Percentiles rank a stretch among this genome's conserved stretches.
Conservation (phyloP, 2,113 vertebrate genomes). For the Phylloscopus whistleri region DNA sequence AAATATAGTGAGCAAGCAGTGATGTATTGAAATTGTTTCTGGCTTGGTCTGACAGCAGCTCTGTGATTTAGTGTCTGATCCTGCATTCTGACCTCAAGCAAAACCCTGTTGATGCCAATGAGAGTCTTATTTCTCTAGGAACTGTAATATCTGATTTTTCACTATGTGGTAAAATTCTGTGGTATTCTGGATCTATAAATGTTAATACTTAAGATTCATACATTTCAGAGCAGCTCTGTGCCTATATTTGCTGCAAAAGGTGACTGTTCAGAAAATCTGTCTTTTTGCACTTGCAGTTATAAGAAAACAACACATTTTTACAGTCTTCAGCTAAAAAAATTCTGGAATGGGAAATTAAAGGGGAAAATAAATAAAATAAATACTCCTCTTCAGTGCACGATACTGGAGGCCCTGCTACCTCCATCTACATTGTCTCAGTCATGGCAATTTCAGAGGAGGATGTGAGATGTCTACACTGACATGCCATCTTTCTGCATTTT, state of each 20-base stretch:
- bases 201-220: neutral
- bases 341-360: neutral
- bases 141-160: neutral
- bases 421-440: neutral
- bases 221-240: neutral
- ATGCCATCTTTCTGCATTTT: neutral
- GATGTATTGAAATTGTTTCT: neutral
- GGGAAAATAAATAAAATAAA: neutral
- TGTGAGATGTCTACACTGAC: neutral
- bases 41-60: neutral
- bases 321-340: neutral
- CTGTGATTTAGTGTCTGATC: neutral
- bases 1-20: neutral
- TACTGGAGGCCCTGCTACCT: neutral
- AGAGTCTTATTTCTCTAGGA: neutral
- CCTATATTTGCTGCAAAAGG: neutral
- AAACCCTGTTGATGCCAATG: neutral
- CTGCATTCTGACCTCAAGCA: neutral
- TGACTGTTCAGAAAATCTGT: neutral
- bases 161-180: neutral
- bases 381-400: neutral
- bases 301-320: neutral
- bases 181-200: neutral
- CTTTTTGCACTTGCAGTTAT: neutral
- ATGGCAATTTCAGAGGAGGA: neutral